Conservation (phyloP, 2,797 vertebrate genomes). For the Botia almorhae region DNA sequence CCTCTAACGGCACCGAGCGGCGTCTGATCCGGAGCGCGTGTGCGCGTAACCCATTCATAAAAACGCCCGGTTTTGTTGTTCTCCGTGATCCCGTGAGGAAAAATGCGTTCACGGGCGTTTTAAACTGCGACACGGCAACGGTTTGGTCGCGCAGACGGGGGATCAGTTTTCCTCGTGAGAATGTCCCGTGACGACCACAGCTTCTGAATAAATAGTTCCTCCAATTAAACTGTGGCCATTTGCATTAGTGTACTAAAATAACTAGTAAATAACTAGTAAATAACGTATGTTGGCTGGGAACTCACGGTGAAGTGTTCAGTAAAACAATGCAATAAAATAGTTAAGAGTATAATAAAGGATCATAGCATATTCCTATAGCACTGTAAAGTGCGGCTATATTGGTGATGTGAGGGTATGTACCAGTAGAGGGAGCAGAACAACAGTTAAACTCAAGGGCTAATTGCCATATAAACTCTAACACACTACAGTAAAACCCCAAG, state of each 20-base stretch:
- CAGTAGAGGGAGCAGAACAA: slow-evolving; percentile 60
- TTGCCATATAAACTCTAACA: slow-evolving; percentile 50
- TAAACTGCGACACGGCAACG: neutral
- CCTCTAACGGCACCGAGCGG: neutral
- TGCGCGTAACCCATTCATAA: slow-evolving; percentile 10
- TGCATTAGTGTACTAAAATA: no score
- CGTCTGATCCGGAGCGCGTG: neutral
- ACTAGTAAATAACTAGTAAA: no score
- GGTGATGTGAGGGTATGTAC: slow-evolving; percentile 6
- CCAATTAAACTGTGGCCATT: no score
- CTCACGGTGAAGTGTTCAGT: neutral
- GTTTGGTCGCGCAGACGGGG: neutral
- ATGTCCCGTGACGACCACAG: no score
- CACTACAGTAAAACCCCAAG: slow-evolving; percentile 38
- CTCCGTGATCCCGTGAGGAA: neutral
- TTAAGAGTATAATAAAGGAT: neutral
- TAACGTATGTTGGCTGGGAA: neutral
- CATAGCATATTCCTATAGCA: neutral
- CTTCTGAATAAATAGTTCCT: no score
- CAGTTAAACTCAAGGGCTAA: slow-evolving; percentile 32
- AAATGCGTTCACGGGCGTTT: neutral
- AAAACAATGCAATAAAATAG: neutral
- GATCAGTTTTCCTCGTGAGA: neutral
- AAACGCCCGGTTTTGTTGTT: neutral
- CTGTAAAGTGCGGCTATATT: neutral